Percentiles rank a stretch among this genome's conserved stretches.
Evolutionary conservation across 2,888 invertebrate genomes (phyloP).

Genomic region (Callosobruchus maculatus): DNA sequence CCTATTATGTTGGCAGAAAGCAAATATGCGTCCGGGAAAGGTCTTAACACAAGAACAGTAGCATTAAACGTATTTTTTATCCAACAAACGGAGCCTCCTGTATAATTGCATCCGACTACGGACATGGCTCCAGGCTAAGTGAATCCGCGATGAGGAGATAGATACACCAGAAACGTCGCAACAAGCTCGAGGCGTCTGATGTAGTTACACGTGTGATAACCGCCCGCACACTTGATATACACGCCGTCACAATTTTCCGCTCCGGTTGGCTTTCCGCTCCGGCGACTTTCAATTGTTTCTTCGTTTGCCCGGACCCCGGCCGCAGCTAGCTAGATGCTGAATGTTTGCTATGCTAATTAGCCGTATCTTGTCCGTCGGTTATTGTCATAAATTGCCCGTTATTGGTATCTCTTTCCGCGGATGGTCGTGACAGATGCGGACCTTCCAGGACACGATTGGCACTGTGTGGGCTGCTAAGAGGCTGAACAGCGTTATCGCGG

Average conservation of each 20-base stretch:
- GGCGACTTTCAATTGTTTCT: slow-evolving; percentile 17
- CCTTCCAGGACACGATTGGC: background rate
- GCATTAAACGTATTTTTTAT: too few relatives aligned
- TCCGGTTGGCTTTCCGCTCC: slow-evolving; percentile 14
- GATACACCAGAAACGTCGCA: background rate
- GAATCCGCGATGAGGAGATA: too few relatives aligned
- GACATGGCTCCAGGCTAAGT: too few relatives aligned
- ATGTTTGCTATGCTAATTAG: background rate
- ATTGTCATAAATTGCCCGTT: background rate
- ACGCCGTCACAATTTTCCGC: background rate
- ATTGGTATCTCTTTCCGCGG: background rate
- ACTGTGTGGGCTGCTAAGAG: background rate
- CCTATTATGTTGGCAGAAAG: too few relatives aligned
- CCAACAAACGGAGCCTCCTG: too few relatives aligned
- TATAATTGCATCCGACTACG: too few relatives aligned
- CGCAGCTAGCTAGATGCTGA: background rate
- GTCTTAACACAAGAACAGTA: too few relatives aligned
- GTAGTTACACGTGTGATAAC: background rate
- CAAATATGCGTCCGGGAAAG: too few relatives aligned
- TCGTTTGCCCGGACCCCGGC: slow-evolving; percentile 3
- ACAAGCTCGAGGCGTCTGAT: background rate
- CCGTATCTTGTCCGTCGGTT: background rate
- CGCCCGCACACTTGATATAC: background rate
- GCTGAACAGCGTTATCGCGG: too few relatives aligned
- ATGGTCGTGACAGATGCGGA: background rate